These are phyloP conservation scores for Ferrisia virgata DNA, from an alignment of 2,888 invertebrate species.

Conservation along the genomic window DNA sequence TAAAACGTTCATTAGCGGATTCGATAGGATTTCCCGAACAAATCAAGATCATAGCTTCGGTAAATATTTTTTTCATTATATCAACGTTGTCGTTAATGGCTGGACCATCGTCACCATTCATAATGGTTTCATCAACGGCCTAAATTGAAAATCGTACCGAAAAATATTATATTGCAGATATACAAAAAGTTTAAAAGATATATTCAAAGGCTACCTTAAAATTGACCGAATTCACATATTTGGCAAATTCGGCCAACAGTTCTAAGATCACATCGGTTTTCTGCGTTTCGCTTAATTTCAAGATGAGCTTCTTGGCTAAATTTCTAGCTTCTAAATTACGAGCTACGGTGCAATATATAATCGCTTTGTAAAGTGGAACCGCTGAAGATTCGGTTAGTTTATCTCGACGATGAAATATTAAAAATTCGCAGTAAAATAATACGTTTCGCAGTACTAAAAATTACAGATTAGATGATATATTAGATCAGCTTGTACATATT, in stretches of 20 bases:
- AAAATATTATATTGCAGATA: no score
- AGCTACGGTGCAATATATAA: slow-evolving; percentile 25
- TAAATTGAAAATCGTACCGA: neutral
- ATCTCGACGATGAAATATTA: slow-evolving; percentile 33
- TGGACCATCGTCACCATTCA: slow-evolving; percentile 16
- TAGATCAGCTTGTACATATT: neutral
- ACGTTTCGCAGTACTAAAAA: slow-evolving; percentile 36
- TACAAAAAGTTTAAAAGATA: no score
- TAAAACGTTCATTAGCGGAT: slow-evolving; percentile 36
- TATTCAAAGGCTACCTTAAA: slow-evolving; percentile 34
- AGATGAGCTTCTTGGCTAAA: neutral
- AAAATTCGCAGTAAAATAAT: slow-evolving; percentile 40
- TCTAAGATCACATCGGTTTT: slow-evolving; percentile 35
- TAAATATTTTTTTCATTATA: neutral
- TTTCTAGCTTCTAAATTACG: slow-evolving; percentile 8
- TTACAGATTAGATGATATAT: neutral
- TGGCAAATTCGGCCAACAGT: slow-evolving; percentile 28
- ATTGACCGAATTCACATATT: slow-evolving; percentile 19
- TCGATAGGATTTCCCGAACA: slow-evolving; percentile 54
- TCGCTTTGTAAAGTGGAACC: slow-evolving; percentile 37
- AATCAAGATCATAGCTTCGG: slow-evolving; percentile 54
- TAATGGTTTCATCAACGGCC: neutral
- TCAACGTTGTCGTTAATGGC: neutral
- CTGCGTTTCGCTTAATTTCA: neutral
- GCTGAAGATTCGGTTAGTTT: neutral